Conservation (phyloP, 2,113 vertebrate genomes). For the Rana temporaria region DNA sequence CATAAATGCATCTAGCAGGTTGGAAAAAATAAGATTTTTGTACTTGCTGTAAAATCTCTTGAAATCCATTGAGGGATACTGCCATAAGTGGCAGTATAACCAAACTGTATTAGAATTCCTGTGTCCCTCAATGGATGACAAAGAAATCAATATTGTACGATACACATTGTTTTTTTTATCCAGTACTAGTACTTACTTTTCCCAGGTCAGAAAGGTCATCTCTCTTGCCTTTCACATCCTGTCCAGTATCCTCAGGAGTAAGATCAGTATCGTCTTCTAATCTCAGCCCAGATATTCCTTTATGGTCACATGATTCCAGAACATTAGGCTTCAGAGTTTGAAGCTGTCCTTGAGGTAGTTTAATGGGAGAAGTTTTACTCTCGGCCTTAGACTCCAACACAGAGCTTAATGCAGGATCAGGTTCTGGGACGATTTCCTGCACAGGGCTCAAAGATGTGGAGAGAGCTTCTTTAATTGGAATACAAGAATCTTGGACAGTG, state of each 20-base stretch:
- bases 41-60: too few relatives aligned
- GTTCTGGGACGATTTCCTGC: background rate
- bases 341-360: background rate
- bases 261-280: background rate
- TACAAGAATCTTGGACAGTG: background rate
- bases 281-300: background rate
- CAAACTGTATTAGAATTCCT: too few relatives aligned
- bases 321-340: slow-evolving; percentile 22
- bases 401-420: background rate
- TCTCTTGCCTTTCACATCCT: background rate
- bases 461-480: background rate
- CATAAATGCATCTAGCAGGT: too few relatives aligned
- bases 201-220: background rate
- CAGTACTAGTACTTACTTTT: background rate
- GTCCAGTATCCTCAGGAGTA: background rate
- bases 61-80: too few relatives aligned
- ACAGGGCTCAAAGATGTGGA: background rate
- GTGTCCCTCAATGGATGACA: too few relatives aligned
- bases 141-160: background rate
- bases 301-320: background rate
- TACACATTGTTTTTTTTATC: background rate
- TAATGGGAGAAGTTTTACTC: background rate
- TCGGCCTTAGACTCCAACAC: background rate
- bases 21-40: too few relatives aligned
- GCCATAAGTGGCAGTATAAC: too few relatives aligned